Percentiles rank a stretch among this genome's conserved stretches.
These are phyloP conservation scores for Steatornis caripensis DNA, from an alignment of 2,113 vertebrate genomes.

Conservation along the genomic window DNA sequence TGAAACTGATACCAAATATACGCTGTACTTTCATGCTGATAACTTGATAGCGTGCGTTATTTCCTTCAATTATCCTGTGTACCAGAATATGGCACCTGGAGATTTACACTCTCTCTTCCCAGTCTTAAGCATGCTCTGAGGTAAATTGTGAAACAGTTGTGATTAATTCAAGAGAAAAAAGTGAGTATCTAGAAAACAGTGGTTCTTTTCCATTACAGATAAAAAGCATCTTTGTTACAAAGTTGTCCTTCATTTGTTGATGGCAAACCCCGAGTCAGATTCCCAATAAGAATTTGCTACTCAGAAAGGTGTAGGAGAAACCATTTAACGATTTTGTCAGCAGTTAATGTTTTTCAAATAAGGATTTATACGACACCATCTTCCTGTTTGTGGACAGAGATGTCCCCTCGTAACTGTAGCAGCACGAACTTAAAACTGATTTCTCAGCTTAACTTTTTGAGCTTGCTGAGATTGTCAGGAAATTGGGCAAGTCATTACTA, in stretches of 20 bases:
- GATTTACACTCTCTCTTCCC: neutral
- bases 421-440: neutral
- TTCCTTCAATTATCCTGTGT: neutral
- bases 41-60: neutral
- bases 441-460: neutral
- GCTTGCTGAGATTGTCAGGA: neutral
- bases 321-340: neutral
- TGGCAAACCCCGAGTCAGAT: neutral
- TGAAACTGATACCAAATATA: neutral
- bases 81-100: neutral
- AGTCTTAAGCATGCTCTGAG: neutral
- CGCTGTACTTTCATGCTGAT: neutral
- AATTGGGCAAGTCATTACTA: neutral
- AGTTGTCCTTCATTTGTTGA: neutral
- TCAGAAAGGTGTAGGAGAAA: fast-evolving
- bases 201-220: neutral
- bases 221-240: neutral
- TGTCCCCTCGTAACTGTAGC: neutral
- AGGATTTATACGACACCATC: fast-evolving
- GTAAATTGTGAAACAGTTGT: neutral
- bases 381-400: neutral
- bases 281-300: neutral
- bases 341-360: neutral
- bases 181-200: neutral
- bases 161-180: neutral